These are phyloP conservation scores for Caenorhabditis angaria DNA, from an alignment of 2,888 invertebrate species.

Conservation along the genomic window DNA sequence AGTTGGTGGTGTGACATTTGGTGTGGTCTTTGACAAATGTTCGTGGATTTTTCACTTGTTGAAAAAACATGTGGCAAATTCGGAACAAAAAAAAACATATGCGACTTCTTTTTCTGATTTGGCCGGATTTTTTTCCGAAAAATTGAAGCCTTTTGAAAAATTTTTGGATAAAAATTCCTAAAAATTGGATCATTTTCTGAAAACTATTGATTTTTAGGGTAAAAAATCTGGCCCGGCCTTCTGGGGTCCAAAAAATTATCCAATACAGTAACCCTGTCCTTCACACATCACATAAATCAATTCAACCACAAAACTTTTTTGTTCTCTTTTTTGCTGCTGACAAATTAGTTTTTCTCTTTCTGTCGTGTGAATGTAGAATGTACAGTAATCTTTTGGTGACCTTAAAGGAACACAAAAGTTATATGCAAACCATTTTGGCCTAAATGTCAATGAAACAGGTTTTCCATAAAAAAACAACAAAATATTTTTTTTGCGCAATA, in stretches of 20 bases:
- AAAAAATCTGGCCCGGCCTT: too few species aligned
- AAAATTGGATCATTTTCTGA: too few species aligned
- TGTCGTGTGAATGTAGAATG: not conserved
- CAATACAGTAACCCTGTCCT: not conserved
- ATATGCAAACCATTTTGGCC: not conserved
- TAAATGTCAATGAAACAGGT: too few species aligned
- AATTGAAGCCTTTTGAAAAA: not conserved
- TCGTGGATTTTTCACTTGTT: not conserved
- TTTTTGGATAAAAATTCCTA: not conserved
- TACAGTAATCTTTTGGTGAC: conserved; percentile 1
- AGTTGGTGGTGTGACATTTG: conserved; percentile 1
- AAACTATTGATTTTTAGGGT: too few species aligned
- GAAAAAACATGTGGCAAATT: conserved; percentile 2
- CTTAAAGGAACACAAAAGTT: not conserved
- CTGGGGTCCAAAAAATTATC: too few species aligned
- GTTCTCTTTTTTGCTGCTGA: not conserved
- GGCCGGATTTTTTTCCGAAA: not conserved
- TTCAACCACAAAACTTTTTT: not conserved
- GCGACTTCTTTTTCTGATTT: too few species aligned
- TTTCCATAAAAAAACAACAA: conserved; percentile 2
- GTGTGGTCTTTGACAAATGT: not conserved
- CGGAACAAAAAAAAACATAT: not conserved
- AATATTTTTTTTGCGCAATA: conserved; percentile 1
- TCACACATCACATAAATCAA: not conserved
- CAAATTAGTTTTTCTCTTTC: not conserved